Evolutionary conservation across 2,797 vertebrate genomes (phyloP).

Genomic region (Streptopelia turtur): DNA sequence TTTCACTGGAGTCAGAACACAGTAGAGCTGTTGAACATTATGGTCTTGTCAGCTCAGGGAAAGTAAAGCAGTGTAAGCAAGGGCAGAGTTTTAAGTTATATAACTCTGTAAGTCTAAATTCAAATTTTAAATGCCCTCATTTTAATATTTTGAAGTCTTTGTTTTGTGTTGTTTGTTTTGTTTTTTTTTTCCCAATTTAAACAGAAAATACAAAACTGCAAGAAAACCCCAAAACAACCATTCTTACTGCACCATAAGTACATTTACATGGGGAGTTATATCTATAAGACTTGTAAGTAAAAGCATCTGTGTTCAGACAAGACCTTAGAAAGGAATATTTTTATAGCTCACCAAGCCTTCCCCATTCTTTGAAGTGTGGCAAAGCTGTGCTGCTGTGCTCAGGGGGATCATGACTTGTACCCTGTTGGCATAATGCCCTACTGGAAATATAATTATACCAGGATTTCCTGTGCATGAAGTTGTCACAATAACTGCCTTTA

Average conservation of each 20-base stretch:
- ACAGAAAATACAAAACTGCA: background rate
- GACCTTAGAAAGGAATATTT: background rate
- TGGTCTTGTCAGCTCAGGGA: background rate
- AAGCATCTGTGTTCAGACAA: background rate
- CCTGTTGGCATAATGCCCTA: background rate
- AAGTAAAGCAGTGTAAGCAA: background rate
- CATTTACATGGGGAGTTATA: background rate
- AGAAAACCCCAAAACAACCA: accelerated
- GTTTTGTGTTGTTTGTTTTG: background rate
- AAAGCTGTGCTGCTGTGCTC: background rate
- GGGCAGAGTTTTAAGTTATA: background rate
- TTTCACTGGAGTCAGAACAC: background rate
- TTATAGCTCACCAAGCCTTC: background rate
- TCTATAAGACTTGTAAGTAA: background rate
- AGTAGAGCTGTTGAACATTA: background rate
- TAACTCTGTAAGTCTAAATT: background rate
- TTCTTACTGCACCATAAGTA: background rate
- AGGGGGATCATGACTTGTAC: background rate
- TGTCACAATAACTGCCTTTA: background rate
- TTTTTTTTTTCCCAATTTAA: background rate
- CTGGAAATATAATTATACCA: background rate
- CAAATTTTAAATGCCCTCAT: background rate
- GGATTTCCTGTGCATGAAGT: background rate
- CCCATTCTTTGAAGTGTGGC: background rate
- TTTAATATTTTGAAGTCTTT: background rate